Base-by-base conservation (phyloP, 2,888 invertebrate species). In the Euplexia lucipara region DNA sequence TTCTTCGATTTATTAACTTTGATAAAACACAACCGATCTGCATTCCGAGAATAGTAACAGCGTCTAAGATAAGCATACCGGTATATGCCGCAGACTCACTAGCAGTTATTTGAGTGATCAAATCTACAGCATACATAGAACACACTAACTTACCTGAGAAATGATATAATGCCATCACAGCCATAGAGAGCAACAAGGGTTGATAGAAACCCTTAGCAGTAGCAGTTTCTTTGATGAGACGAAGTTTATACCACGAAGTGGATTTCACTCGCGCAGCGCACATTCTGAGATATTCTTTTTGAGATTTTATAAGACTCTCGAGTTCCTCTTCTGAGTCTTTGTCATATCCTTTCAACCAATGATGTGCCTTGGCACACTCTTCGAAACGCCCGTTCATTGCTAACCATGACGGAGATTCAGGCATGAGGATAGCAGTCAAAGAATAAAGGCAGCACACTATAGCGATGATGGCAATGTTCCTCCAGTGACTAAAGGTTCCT, bases 51-150 rank as follows among this genome's bases (percentile, higher is more conserved):
- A 92, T 87, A n/a, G 91, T 91, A 2, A 91, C 84, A 3, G 89
- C 91, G 45, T 92, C 92, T 53, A 92, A 79, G 52, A 92, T 85
- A 10, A 92, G 78, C 92, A 92, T 92, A 5, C 87, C 89, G 3
- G 79, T 86, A 18, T 89, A 91, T 0, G 90, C 89, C 0, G 87
- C 83, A 2, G 76, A 69, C 64, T 91, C 89, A 26, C 83, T 86
- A 5, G 74, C 67, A 0, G 90, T 90, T 32, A 92, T 89, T 70
- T 86, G 76, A 16, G 73, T 84, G 18, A 90, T 85, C 42, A 92
- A 79, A 67, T 89, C 89, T 42, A 92, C 79, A 4, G 89, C 87
- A 57, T 90, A 92, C 69, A 90, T 85, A 14, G 81, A 81, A 61
- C 83, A 86, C 0, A 88, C 83, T 16, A 88, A 61, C 75, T 90